Base-by-base conservation (phyloP, 2,113 vertebrate species). In the Tichodroma muraria region DNA sequence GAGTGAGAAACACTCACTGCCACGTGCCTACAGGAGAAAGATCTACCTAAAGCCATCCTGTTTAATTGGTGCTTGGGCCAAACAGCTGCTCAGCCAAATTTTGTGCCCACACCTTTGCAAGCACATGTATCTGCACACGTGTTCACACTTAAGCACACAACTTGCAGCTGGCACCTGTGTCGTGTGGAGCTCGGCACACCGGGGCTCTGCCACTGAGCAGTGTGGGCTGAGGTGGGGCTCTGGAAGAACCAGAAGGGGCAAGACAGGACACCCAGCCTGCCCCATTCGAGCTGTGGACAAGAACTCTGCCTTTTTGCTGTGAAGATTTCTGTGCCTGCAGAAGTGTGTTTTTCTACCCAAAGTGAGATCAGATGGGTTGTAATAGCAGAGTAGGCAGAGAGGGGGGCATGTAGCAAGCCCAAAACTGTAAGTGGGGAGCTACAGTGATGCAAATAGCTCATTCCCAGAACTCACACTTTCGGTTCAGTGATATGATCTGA, bases 331-430 rank as follows among this genome's bases (percentile, higher is more conserved):
- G 40, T 89, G 86, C 42, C 60, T 86, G 56, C 77, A 83, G 52
- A 71, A 80, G 56, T 38, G 65, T 6, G 0, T 79, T 93, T 91
- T 93, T 90, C 94, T 66, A 76, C 61, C 38, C 70, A 25, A 59
- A 91, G 88, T 24, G 27, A 89, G 90, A 95, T 95, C 94, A 95
- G 75, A 93, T 96, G 92, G 90, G 90, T 63, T 94, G 90, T 89
- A 93, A 91, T 54, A 93, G 88, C 13, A 6, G 90, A 91, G 85
- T 85, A 89, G 94, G 94, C 81, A 93, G 88, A 66, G 78, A 89
- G 84, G 78, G 70, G 94, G 75, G 85, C 7, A 66, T 45, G 0
- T 75, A 87, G 78, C 90, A 79, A 94, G 69, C 88, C 90, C 92
- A 30, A 63, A 85, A 50, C 75, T 71, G 65, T 79, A 91, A 81